These are phyloP conservation scores for Epizoanthus illoricatus DNA, from an alignment of 92 coral and sea anemone species.

Conservation along the genomic window DNA sequence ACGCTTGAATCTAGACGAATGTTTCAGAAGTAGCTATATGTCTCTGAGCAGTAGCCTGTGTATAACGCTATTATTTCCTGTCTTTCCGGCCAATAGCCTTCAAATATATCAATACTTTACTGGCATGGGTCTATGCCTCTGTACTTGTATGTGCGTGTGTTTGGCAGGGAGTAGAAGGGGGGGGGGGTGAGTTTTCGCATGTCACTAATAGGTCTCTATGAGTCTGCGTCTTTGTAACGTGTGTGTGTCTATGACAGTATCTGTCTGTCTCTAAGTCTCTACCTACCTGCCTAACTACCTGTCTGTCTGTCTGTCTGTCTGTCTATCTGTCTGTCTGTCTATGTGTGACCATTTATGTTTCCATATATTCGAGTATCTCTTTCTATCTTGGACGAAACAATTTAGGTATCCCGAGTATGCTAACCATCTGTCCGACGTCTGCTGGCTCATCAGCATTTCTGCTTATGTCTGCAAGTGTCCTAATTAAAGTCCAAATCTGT, in stretches of 20 bases:
- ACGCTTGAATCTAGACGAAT: background rate
- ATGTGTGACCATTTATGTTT: background rate
- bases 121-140: background rate
- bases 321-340: background rate
- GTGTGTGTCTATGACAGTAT: background rate
- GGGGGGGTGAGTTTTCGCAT: no score
- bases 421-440: no score
- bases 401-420: background rate
- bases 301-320: background rate
- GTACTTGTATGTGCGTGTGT: background rate
- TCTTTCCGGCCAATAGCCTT: background rate
- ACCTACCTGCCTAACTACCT: background rate
- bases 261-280: background rate
- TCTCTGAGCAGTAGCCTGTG: background rate
- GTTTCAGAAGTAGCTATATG: no score
- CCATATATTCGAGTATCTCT: background rate
- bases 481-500: no score
- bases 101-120: background rate
- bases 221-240: background rate
- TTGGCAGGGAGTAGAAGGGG: no score
- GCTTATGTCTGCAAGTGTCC: no score
- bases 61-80: background rate
- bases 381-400: background rate
- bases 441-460: no score
- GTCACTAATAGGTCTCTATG: background rate